Conservation (phyloP, 2,797 vertebrate species). For the Antennarius maculatus region DNA sequence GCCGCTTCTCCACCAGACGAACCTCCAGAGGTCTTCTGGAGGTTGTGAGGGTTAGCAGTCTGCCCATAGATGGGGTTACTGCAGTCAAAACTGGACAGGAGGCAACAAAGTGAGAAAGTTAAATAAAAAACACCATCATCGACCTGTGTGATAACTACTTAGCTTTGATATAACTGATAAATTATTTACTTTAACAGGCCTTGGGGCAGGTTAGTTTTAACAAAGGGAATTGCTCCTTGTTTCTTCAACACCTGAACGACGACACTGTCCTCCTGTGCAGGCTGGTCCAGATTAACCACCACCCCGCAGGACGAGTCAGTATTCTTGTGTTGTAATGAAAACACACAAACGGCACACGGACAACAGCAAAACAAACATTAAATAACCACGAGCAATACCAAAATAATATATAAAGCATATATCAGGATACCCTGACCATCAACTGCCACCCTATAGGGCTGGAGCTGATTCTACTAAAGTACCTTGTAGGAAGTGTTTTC, state of each 20-base stretch:
- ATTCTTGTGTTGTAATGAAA: constrained; percentile 68
- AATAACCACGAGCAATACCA: not conserved
- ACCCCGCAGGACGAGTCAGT: constrained; percentile 85
- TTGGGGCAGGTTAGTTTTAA: constrained; percentile 93
- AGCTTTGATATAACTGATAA: not conserved
- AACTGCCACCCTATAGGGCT: not conserved
- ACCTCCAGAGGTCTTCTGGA: constrained; percentile 86
- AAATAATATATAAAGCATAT: not conserved
- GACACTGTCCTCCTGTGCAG: constrained; percentile 81
- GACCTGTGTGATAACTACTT: not conserved
- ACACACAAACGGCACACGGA: not conserved
- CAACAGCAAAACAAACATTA: not conserved
- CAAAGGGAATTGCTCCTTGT: constrained; percentile 93
- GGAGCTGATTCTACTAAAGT: not conserved
- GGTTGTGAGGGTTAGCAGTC: constrained; percentile 85
- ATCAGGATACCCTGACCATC: not conserved
- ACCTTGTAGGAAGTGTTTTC: constrained; percentile 84
- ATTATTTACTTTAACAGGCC: constrained; percentile 84
- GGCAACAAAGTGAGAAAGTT: not conserved
- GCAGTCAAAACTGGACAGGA: constrained; percentile 87
- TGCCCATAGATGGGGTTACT: constrained; percentile 89
- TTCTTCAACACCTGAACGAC: constrained; percentile 90
- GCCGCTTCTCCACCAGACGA: constrained; percentile 87
- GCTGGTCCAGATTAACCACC: constrained; percentile 77
- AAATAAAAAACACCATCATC: not conserved